A percentile compares a stretch with the other conserved stretches of the same genome.
phyloP scores from a whole-genome alignment of 2,797 vertebrate species.

The Amphiprion clarkii region DNA sequence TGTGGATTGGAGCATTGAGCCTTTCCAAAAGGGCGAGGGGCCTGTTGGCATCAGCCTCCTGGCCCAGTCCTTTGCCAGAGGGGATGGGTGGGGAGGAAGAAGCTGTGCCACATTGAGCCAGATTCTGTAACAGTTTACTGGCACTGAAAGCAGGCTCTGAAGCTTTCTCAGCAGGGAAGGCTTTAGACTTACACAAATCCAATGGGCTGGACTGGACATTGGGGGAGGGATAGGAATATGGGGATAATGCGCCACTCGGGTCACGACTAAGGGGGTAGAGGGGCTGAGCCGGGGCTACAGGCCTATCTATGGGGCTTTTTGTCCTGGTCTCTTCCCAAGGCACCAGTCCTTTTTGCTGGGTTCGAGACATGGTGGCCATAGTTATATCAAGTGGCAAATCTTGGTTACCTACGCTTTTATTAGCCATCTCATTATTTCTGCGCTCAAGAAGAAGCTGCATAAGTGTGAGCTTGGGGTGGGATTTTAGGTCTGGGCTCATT shows the following conservation, averaged over 20 bases:
- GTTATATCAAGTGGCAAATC: constrained; percentile 86
- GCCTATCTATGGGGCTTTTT: constrained; percentile 76
- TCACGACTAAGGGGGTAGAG: constrained; percentile 76
- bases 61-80: constrained; percentile 81
- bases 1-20: constrained; percentile 88
- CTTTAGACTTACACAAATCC: constrained; percentile 89
- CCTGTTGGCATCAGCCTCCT: constrained; percentile 83
- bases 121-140: constrained; percentile 97
- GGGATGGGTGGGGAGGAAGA: constrained; percentile 81
- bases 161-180: constrained; percentile 85
- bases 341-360: constrained; percentile 70
- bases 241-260: constrained; percentile 85
- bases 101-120: constrained; percentile 92
- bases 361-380: constrained; percentile 73
- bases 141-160: constrained; percentile 93
- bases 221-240: constrained; percentile 86
- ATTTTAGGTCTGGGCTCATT: constrained; percentile 89
- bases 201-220: constrained; percentile 84
- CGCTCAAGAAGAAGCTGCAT: constrained; percentile 97
- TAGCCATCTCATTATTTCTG: constrained; percentile 90
- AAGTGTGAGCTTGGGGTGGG: constrained; percentile 95
- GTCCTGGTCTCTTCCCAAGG: constrained; percentile 79
- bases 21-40: constrained; percentile 89
- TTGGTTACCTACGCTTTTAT: constrained; percentile 85
- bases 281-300: constrained; percentile 72